Evolutionary conservation across 2,888 invertebrate species (phyloP).

Genomic region (Vannuccia rotundouncinata): DNA sequence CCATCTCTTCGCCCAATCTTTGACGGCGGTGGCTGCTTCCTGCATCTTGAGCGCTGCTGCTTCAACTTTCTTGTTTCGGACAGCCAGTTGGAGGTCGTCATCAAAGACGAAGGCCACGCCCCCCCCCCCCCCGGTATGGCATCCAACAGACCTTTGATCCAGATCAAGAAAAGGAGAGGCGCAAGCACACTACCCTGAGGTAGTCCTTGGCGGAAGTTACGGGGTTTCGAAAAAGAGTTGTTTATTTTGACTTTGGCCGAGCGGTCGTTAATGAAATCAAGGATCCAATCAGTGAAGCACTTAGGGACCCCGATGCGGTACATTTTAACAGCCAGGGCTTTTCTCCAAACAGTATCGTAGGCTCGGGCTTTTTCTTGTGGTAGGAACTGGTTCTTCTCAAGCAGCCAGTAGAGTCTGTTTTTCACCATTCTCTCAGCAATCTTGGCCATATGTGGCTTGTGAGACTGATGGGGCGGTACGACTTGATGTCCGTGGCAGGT

Average conservation of each 20-base stretch:
- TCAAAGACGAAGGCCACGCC: not conserved
- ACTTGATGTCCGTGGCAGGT: constrained; percentile 3
- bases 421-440: not conserved
- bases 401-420: not conserved
- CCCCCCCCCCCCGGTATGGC: too few relatives aligned
- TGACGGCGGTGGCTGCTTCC: not conserved
- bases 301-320: not conserved
- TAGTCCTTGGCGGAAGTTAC: not conserved
- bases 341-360: not conserved
- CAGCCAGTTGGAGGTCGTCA: not conserved
- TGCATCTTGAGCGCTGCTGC: not conserved
- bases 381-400: too few relatives aligned
- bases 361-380: too few relatives aligned
- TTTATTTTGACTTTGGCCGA: not conserved
- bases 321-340: not conserved
- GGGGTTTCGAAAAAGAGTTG: not conserved
- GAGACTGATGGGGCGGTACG: not conserved
- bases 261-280: not conserved
- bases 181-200: constrained; percentile 4
- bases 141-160: too few relatives aligned
- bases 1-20: not conserved
- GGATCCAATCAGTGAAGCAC: not conserved
- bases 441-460: not conserved
- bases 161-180: not conserved
- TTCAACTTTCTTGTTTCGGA: not conserved